phyloP scores from a whole-genome alignment of 1,140 invertebrate species.

The Papilio xuthus region DNA sequence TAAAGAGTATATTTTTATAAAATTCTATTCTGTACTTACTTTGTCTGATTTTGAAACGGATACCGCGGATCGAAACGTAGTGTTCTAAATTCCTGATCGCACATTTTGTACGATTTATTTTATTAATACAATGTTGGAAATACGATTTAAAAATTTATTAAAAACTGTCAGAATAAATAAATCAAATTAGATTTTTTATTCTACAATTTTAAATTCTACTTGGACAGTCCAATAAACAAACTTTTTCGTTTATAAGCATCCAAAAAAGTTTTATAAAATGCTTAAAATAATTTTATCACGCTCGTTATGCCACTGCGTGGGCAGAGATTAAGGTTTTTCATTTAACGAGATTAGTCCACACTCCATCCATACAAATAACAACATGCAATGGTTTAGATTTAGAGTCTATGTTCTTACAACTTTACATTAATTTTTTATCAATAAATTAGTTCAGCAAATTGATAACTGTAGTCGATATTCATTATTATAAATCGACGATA shows the following conservation, averaged over 20 bases:
- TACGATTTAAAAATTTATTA: slow-evolving; percentile 28
- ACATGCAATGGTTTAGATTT: too few species aligned
- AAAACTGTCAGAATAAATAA: neutral
- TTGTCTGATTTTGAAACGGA: slow-evolving; percentile 73
- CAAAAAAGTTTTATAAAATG: neutral
- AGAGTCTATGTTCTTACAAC: neutral
- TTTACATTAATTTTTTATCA: neutral
- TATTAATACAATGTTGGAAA: slow-evolving; percentile 34
- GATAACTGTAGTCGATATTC: neutral
- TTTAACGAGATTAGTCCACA: neutral
- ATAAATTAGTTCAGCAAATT: neutral
- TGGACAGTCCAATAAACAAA: neutral
- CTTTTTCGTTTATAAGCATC: neutral
- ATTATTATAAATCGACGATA: neutral
- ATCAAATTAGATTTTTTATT: neutral
- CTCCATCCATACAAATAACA: neutral
- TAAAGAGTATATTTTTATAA: neutral
- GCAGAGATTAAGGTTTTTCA: neutral
- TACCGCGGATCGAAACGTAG: slow-evolving; percentile 70
- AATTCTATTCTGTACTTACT: slow-evolving; percentile 48
- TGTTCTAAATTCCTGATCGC: slow-evolving; percentile 69
- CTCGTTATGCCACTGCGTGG: neutral
- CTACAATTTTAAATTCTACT: neutral
- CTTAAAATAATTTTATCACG: neutral
- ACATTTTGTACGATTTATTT: slow-evolving; percentile 45